These are phyloP conservation scores for Cylloceria caligata DNA, from an alignment of 2,888 invertebrate genomes.

Conservation along the genomic window DNA sequence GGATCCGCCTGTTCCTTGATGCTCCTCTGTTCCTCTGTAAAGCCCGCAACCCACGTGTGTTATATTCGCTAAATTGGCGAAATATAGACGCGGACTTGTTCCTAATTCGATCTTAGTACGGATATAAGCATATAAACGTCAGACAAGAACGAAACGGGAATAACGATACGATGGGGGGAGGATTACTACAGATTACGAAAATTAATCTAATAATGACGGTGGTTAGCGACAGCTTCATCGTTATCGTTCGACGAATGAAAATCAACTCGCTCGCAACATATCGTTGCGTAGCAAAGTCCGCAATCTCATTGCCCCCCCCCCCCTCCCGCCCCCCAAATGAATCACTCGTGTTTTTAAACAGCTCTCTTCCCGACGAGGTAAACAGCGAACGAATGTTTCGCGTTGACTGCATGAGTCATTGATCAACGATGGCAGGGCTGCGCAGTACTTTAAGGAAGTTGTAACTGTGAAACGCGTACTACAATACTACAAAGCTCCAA, in stretches of 20 bases:
- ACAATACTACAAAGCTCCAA: too few species aligned
- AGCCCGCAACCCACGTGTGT: slow-evolving; percentile 76
- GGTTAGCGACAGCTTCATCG: not conserved
- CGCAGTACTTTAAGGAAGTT: not conserved
- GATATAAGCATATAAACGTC: slow-evolving; percentile 20
- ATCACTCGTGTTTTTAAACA: slow-evolving; percentile 3
- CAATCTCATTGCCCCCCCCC: slow-evolving; percentile 33
- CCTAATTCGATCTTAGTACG: not conserved
- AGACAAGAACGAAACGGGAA: not conserved
- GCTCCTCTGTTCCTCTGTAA: slow-evolving; percentile 83
- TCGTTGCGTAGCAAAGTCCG: slow-evolving; percentile 40
- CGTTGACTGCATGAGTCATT: slow-evolving; percentile 20
- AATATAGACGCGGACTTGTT: not conserved
- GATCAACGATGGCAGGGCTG: not conserved
- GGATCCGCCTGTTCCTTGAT: slow-evolving; percentile 82
- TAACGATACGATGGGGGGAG: not conserved
- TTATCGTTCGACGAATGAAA: slow-evolving; percentile 41
- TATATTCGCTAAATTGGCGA: slow-evolving; percentile 49
- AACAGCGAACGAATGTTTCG: slow-evolving; percentile 18
- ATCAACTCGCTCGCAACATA: slow-evolving; percentile 29
- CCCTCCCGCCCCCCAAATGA: not conserved
- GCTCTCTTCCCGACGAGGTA: slow-evolving; percentile 13
- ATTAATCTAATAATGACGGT: not conserved
- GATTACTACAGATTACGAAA: not conserved
- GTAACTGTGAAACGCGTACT: too few species aligned